phyloP scores from a whole-genome alignment of 2,797 vertebrate genomes.

The Sylvia borin region DNA sequence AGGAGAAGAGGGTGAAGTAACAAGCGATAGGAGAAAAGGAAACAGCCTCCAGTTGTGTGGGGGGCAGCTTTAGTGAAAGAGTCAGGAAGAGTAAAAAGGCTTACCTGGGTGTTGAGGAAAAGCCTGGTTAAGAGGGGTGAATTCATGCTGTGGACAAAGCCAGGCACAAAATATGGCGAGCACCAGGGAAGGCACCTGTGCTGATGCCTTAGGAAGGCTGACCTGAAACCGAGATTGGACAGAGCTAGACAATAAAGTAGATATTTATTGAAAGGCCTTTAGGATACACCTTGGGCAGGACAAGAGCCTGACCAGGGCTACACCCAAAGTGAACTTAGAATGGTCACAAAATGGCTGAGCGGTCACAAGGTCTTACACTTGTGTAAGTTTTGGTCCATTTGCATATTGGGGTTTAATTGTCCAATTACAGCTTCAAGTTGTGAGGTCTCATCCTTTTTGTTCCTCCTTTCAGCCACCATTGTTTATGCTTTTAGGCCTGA shows the following conservation, averaged over 20 bases:
- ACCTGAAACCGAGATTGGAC: not conserved
- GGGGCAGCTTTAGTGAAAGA: not conserved
- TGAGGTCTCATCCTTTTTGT: not conserved
- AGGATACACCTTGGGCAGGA: not conserved
- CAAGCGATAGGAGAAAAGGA: rapidly evolving
- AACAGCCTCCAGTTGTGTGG: rapidly evolving
- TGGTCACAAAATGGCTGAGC: not conserved
- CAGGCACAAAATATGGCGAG: rapidly evolving
- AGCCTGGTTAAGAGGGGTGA: not conserved
- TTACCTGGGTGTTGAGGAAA: not conserved
- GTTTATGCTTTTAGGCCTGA: not conserved
- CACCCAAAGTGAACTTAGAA: not conserved
- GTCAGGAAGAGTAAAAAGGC: not conserved
- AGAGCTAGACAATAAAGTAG: not conserved
- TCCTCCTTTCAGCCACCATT: not conserved
- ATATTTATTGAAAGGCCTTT: not conserved
- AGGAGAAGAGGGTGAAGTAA: not conserved
- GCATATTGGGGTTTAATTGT: not conserved
- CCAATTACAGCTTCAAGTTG: not conserved
- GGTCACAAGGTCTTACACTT: not conserved
- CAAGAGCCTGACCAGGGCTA: not conserved
- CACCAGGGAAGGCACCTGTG: not conserved
- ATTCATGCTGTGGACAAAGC: not conserved
- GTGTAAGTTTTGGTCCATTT: not conserved
- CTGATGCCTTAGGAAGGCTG: not conserved